Base-by-base conservation (phyloP, 2,113 vertebrate species). In the Martes martes region DNA sequence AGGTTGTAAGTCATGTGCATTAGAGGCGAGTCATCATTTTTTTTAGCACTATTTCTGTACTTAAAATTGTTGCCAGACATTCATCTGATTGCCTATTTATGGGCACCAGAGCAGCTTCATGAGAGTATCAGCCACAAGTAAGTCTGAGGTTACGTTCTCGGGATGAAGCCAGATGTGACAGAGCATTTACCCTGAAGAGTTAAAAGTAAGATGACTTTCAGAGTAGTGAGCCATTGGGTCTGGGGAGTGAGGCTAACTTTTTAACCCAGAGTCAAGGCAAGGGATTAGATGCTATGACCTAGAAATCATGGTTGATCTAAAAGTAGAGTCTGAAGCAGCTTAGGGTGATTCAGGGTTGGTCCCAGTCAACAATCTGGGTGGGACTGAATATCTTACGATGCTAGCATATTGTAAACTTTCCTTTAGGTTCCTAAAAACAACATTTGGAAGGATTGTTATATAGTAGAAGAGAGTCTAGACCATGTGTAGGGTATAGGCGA, bases 341-440 rank as follows among this genome's bases (percentile, higher is more conserved):
- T 91, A 42, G n/a, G n/a, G 47, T 42, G 23, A 39, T 74, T 78
- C 63, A 61, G 2, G 78, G 73, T 89, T 91, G 50, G 63, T 76
- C 81, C 13, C 9, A 55, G 65, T 65, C 33, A 95, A 86, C 74
- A 90, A 7, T 8, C 24, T 79, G 33, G 7, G 31, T 82, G 36
- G 45, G 16, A 71, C 14, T 57, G 19, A 92, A 52, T 93, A 81
- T 31, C 1, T 86, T 71, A 55, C 7, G 36, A 93, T 83, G 7
- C 26, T 71, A 73, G 21, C 23, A 39, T 7, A 76, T 50, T 94
- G 19, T 42, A 94, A 94, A 92, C 7, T 81, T 85, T 95, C 71
- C 19, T 82, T 76, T n/a, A 78, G 63, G n/a, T 57, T 94, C 67
- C 91, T 85, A 71, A 97, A 84, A 50, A 84, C 52, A 94, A 47